A percentile compares a stretch with the other conserved stretches of the same genome.
These are phyloP conservation scores for Polymixis flavicincta DNA, from an alignment of 2,888 invertebrate genomes.

Conservation along the genomic window DNA sequence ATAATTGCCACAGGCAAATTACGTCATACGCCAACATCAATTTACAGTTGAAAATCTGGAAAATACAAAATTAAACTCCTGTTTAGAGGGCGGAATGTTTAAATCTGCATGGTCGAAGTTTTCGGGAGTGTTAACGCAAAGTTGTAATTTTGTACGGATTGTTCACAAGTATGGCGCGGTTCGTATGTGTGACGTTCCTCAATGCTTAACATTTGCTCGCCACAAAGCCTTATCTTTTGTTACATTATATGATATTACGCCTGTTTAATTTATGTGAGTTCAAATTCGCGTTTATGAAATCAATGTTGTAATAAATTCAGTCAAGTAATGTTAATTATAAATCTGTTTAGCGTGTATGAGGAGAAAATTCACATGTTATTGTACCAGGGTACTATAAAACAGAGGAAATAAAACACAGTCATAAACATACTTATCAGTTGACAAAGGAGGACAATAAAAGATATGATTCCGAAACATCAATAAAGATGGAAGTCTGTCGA, in stretches of 20 bases:
- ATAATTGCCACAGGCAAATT: slow-evolving; percentile 75
- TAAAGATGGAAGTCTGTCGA: slow-evolving; percentile 73
- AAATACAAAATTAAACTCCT: slow-evolving; percentile 28
- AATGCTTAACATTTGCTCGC: slow-evolving; percentile 70
- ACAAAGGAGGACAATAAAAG: slow-evolving; percentile 68
- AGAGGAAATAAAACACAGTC: slow-evolving; percentile 60
- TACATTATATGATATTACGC: slow-evolving; percentile 60
- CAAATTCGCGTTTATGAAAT: slow-evolving; percentile 38
- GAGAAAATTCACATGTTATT: slow-evolving; percentile 31
- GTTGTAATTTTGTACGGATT: slow-evolving; percentile 62
- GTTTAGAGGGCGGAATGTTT: slow-evolving; percentile 27
- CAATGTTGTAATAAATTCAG: slow-evolving; percentile 19
- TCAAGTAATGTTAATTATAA: slow-evolving; percentile 20
- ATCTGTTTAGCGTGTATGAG: slow-evolving; percentile 24
- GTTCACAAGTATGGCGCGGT: slow-evolving; percentile 66
- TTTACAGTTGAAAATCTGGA: slow-evolving; percentile 39
- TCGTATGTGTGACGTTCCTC: slow-evolving; percentile 70
- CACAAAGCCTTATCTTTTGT: slow-evolving; percentile 72
- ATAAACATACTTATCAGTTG: slow-evolving; percentile 65
- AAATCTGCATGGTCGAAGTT: slow-evolving; percentile 40
- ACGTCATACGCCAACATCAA: slow-evolving; percentile 63
- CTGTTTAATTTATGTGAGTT: slow-evolving; percentile 51
- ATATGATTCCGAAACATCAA: slow-evolving; percentile 73
- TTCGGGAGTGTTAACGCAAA: slow-evolving; percentile 41
- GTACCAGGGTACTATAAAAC: slow-evolving; percentile 51